Percentiles rank a stretch among this genome's conserved stretches.
Evolutionary conservation across 2,797 vertebrate genomes (phyloP).

Genomic region (Galaxias olidus): DNA sequence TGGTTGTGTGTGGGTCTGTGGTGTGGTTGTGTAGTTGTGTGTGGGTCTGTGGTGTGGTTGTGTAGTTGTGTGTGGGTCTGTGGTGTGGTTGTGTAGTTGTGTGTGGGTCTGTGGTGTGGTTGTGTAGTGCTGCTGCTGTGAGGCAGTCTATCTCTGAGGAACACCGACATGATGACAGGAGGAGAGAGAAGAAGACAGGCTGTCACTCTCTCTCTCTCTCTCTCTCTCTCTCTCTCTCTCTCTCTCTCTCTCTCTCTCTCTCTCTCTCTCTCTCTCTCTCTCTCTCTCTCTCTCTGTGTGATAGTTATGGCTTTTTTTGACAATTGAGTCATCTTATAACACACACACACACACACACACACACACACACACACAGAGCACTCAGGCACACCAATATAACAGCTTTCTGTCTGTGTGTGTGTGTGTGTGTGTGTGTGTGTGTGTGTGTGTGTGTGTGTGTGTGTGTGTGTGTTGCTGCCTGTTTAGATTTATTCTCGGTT

Average conservation of each 20-base stretch:
- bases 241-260: neutral
- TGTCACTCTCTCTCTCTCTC: neutral
- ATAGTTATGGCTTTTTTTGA: neutral
- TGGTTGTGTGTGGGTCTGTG: too few species aligned
- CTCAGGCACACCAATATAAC: neutral
- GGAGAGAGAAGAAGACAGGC: too few species aligned
- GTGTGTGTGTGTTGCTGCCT: slow-evolving; percentile 60
- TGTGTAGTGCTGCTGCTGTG: too few species aligned
- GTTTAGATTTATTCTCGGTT: slow-evolving; percentile 70
- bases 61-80: too few species aligned
- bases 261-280: neutral
- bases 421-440: slow-evolving; percentile 1
- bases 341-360: neutral
- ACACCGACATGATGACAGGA: too few species aligned
- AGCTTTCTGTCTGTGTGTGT: neutral
- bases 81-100: too few species aligned
- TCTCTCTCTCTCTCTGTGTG: neutral
- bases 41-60: too few species aligned
- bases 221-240: neutral
- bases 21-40: too few species aligned
- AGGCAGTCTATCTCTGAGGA: too few species aligned
- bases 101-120: too few species aligned
- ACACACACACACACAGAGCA: neutral
- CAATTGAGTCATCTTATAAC: too few species aligned
- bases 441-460: too few species aligned